Conservation (phyloP, 2,888 invertebrate genomes). For the Aleiodes leptofemur region DNA sequence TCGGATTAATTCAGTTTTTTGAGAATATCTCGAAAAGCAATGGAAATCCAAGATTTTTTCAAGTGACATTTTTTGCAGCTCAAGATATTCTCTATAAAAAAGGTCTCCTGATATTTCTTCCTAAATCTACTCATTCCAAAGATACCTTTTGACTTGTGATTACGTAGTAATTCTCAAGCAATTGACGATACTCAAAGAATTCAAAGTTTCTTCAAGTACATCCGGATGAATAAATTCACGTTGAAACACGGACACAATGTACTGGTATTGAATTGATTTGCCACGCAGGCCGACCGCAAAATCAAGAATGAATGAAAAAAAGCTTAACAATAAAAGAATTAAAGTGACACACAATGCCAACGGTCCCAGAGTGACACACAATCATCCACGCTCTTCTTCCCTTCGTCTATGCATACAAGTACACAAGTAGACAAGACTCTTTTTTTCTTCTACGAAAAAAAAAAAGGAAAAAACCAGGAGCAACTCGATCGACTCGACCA, state of each 20-base stretch:
- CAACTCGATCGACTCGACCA: slow-evolving; percentile 59
- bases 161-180: too few species aligned
- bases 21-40: too few species aligned
- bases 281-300: slow-evolving; percentile 75
- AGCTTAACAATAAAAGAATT: too few species aligned
- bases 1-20: too few species aligned
- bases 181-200: background rate
- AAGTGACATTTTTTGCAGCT: too few species aligned
- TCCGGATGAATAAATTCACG: slow-evolving; percentile 40
- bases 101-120: too few species aligned
- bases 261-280: slow-evolving; percentile 65
- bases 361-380: slow-evolving; percentile 52
- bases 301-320: slow-evolving; percentile 72
- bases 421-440: slow-evolving; percentile 7
- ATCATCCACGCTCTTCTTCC: slow-evolving; percentile 54
- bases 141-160: background rate
- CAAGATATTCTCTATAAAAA: too few species aligned
- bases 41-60: too few species aligned
- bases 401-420: slow-evolving; percentile 53
- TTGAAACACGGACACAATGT: slow-evolving; percentile 49
- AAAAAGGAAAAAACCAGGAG: slow-evolving; percentile 35
- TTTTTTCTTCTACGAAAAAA: slow-evolving; percentile 27
- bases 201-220: slow-evolving; percentile 26
- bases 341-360: slow-evolving; percentile 70
- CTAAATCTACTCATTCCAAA: background rate